Percentiles rank a stretch among this genome's conserved stretches.
Evolutionary conservation across 2,113 vertebrate species (phyloP).

Genomic region (Lepisosteus osseus): DNA sequence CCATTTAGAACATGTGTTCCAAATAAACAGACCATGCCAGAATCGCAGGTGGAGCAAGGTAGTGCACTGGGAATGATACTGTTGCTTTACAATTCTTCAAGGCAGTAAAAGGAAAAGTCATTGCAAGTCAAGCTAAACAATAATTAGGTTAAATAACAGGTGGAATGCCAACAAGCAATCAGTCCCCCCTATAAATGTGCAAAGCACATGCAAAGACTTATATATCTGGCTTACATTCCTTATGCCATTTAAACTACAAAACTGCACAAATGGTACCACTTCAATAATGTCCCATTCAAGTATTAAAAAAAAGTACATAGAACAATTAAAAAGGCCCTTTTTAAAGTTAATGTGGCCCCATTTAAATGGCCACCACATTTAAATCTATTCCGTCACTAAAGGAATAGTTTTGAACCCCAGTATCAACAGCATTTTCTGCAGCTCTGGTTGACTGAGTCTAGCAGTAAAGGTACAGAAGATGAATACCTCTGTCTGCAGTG

Average conservation of each 20-base stretch:
- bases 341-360: no score
- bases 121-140: slow-evolving; percentile 30
- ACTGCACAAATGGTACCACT: no score
- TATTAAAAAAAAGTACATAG: no score
- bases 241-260: not conserved
- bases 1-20: slow-evolving; percentile 49
- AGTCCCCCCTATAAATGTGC: not conserved
- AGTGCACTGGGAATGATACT: slow-evolving; percentile 24
- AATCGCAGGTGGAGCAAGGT: slow-evolving; percentile 52
- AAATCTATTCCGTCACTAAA: no score
- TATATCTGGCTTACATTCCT: not conserved
- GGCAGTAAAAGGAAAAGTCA: slow-evolving; percentile 35
- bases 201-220: not conserved
- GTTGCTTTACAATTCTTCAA: slow-evolving; percentile 34
- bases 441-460: no score
- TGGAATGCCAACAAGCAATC: not conserved
- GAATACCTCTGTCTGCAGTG: no score
- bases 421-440: no score
- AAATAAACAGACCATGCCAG: slow-evolving; percentile 38
- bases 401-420: no score
- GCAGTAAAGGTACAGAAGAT: no score
- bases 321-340: no score
- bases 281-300: no score
- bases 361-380: no score
- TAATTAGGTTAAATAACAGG: slow-evolving; percentile 27